A percentile compares a stretch with the other conserved stretches of the same genome.
Conservation (phyloP, 2,797 vertebrate genomes). For the Eospalax fontanierii region DNA sequence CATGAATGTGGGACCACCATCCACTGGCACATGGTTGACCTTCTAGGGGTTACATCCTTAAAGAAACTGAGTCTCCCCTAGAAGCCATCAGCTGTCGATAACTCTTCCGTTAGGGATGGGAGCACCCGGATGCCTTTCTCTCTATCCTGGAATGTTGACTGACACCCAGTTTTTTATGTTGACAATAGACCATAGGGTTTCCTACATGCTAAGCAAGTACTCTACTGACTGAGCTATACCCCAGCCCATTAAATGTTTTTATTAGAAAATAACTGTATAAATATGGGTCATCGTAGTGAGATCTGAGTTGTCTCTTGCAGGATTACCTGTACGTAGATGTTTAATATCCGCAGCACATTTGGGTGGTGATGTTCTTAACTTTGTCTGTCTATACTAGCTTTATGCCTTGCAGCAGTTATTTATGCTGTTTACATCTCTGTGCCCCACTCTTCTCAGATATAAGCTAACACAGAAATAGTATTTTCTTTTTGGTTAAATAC, state of each 20-base stretch:
- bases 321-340: not conserved
- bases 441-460: not conserved
- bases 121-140: no score
- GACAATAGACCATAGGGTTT: not conserved
- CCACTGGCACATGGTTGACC: not conserved
- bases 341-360: not conserved
- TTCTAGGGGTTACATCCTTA: not conserved
- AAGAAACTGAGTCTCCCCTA: not conserved
- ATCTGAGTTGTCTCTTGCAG: not conserved
- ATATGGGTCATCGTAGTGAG: constrained; percentile 49
- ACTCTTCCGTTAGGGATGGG: not conserved
- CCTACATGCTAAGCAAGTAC: not conserved
- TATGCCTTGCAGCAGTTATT: constrained; percentile 8
- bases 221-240: not conserved
- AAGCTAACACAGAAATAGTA: constrained; percentile 35
- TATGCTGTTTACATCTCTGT: not conserved
- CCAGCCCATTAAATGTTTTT: not conserved
- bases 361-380: not conserved
- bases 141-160: not conserved
- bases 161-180: not conserved
- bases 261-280: not conserved
- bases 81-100: not conserved
- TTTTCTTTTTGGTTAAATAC: not conserved
- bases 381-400: not conserved
- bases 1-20: not conserved